These are phyloP conservation scores for Ciona savignyi DNA, from an alignment of 23 tunicate genomes.

Conservation along the genomic window DNA sequence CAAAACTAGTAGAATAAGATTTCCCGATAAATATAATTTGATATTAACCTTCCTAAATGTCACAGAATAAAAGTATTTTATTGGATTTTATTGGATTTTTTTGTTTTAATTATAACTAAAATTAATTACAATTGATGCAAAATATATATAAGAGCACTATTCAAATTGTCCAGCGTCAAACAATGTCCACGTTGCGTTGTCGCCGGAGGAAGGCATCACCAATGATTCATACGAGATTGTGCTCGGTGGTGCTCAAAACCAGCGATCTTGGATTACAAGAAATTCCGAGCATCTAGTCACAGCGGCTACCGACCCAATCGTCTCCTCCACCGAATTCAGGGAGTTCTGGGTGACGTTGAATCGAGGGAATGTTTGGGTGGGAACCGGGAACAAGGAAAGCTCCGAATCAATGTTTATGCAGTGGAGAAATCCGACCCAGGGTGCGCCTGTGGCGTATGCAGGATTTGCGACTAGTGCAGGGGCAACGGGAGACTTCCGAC, in stretches of 20 bases:
- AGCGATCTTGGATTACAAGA: slow-evolving; percentile 58
- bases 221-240: slow-evolving; percentile 57
- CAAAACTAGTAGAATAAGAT: too few relatives aligned
- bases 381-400: slow-evolving; percentile 37
- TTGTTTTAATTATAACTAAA: too few relatives aligned
- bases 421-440: slow-evolving; percentile 28
- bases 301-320: slow-evolving; percentile 43
- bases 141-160: too few relatives aligned
- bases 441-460: slow-evolving; percentile 4
- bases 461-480: slow-evolving; percentile 84
- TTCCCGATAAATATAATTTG: too few relatives aligned
- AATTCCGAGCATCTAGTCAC: slow-evolving; percentile 38
- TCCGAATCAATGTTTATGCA: slow-evolving; percentile 43
- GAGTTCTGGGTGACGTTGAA: slow-evolving; percentile 94
- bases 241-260: slow-evolving; percentile 60
- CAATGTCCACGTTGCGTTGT: slow-evolving; percentile 53
- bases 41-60: too few relatives aligned
- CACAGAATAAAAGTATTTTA: too few relatives aligned
- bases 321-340: slow-evolving; percentile 45
- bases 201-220: slow-evolving; percentile 27
- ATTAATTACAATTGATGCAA: too few relatives aligned
- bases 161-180: slow-evolving; percentile 23
- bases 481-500: slow-evolving; percentile 57
- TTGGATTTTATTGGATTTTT: too few relatives aligned
- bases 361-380: slow-evolving; percentile 55